Base-by-base conservation (phyloP, 2,113 vertebrate genomes). In the Anas platyrhynchos region DNA sequence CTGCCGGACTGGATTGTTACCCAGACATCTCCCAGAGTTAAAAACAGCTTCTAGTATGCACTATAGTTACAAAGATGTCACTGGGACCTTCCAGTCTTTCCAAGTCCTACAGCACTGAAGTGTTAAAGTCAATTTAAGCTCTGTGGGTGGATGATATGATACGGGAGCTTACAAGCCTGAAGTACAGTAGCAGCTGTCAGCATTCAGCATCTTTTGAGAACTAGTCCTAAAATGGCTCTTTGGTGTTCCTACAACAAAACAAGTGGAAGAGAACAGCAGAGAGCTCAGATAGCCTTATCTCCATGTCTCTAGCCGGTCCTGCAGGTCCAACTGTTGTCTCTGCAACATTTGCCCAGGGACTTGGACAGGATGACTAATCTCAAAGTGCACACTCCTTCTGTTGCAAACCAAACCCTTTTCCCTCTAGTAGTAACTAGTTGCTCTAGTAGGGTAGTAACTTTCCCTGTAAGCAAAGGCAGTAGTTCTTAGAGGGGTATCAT, bases 61-160 rank as follows among this genome's bases (percentile, higher is more conserved):
- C 31, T 89, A 17, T 62, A 22, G 44, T 80, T 91, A 48, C 20
- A 54, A 88, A 91, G 68, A 44, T 82, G 29, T 79, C 14, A 2
- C 50, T 27, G 31, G 36, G 67, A 91, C 80, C 78, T 91, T 31
- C 2, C 71, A 72, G 20, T 85, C 78, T 86, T 95, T 87, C 74
- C 69, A 80, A 95, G 55, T 69, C 31, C 8, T 83, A 71, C 94
- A 91, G 65, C 48, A 50, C 50, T 80, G 71, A 87, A 83, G 78
- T 1, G 0, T 54, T 83, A 29, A 54, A 91, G 48, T 85, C 6
- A 1, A 9, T 84, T 66, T 69, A 23, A 73, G 41, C 78, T 88
- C 87, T 83, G 82, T 94, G 93, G 75, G 94, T 91, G 87, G 89
- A 26, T 15, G 25, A 59, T 67, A 27, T 93, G 74, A 34, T 76